These are phyloP conservation scores for Tinamus major DNA, from an alignment of 2,797 vertebrate genomes.

Conservation along the genomic window DNA sequence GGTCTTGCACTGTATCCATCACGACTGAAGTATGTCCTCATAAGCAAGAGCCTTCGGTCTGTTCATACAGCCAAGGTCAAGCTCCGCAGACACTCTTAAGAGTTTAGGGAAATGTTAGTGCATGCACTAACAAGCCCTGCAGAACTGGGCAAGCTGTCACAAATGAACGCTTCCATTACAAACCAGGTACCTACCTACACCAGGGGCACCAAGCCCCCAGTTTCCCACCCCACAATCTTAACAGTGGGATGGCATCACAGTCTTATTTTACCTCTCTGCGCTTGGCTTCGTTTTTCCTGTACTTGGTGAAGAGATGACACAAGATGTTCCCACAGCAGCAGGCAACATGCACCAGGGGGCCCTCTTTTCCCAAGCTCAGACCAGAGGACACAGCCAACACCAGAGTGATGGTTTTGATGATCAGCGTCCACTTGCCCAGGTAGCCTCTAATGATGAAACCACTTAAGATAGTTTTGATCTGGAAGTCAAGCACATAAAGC, in stretches of 20 bases:
- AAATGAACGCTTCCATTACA: not conserved
- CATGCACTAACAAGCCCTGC: not conserved
- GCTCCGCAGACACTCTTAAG: not conserved
- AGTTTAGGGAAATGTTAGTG: rapidly evolving
- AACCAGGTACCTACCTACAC: rapidly evolving
- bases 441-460: slow-evolving; percentile 98
- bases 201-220: not conserved
- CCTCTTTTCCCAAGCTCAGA: slow-evolving; percentile 95
- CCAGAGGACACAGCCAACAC: slow-evolving; percentile 94
- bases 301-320: slow-evolving; percentile 96
- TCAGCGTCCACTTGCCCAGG: slow-evolving; percentile 96
- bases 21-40: not conserved
- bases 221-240: not conserved
- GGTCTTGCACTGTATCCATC: not conserved
- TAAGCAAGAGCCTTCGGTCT: not conserved
- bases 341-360: slow-evolving; percentile 95
- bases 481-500: slow-evolving; percentile 75
- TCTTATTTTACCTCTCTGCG: slow-evolving; percentile 87
- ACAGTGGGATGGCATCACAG: rapidly evolving
- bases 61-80: not conserved
- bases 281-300: slow-evolving; percentile 96
- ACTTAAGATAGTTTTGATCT: slow-evolving; percentile 98
- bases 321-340: slow-evolving; percentile 98
- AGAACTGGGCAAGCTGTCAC: not conserved
- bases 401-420: slow-evolving; percentile 95